Evolutionary conservation across 2,888 invertebrate species (phyloP).

Genomic region (Ochropleura plecta): DNA sequence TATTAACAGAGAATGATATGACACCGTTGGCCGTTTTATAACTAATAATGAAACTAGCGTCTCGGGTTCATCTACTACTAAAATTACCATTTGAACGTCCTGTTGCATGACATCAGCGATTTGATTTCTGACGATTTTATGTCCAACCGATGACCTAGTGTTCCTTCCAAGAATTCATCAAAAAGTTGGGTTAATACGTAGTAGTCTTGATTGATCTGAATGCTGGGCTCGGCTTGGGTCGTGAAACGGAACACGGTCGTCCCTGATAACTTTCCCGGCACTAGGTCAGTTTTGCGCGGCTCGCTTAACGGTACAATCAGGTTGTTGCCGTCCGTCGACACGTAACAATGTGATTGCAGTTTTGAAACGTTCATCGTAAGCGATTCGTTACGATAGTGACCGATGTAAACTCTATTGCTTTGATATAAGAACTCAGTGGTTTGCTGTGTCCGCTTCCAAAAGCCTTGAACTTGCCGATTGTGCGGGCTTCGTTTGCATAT

Average conservation of each 20-base stretch:
- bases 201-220: slow-evolving; percentile 72
- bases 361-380: slow-evolving; percentile 83
- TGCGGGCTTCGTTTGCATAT: slow-evolving; percentile 60
- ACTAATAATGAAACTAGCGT: slow-evolving; percentile 71
- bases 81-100: slow-evolving; percentile 75
- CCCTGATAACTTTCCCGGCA: slow-evolving; percentile 89
- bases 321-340: slow-evolving; percentile 87
- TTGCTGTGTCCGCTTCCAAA: slow-evolving; percentile 51
- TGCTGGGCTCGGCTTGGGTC: slow-evolving; percentile 72
- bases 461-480: slow-evolving; percentile 82
- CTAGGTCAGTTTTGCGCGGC: slow-evolving; percentile 90
- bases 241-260: slow-evolving; percentile 83
- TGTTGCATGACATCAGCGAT: slow-evolving; percentile 79
- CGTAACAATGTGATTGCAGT: slow-evolving; percentile 89
- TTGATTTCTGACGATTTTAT: slow-evolving; percentile 75
- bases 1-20: slow-evolving; percentile 83
- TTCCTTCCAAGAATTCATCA: slow-evolving; percentile 59
- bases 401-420: slow-evolving; percentile 74
- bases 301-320: slow-evolving; percentile 89
- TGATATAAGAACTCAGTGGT: slow-evolving; percentile 66
- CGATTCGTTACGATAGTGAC: slow-evolving; percentile 68
- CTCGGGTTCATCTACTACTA: slow-evolving; percentile 71
- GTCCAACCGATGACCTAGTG: slow-evolving; percentile 65
- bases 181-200: slow-evolving; percentile 57
- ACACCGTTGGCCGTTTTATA: slow-evolving; percentile 75